Percentiles rank a stretch among this genome's conserved stretches.
These are phyloP conservation scores for Megalops atlanticus DNA, from an alignment of 2,113 vertebrate species.

Conservation along the genomic window DNA sequence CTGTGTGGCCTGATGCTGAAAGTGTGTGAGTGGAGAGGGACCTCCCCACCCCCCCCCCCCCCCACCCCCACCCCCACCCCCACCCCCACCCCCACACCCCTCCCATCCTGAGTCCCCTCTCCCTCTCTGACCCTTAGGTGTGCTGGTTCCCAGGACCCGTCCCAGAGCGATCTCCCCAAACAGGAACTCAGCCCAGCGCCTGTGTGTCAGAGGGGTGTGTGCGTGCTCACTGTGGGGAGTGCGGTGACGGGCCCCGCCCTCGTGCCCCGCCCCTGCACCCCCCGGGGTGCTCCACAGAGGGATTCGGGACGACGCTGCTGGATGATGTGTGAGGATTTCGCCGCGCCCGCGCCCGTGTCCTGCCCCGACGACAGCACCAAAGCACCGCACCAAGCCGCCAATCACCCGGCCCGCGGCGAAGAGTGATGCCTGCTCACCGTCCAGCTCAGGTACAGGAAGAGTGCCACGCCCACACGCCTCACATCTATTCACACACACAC, in stretches of 20 bases:
- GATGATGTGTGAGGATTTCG: conserved; percentile 60
- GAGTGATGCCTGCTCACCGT: conserved; percentile 60
- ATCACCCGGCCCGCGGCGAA: conserved; percentile 50
- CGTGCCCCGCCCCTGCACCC: too few relatives aligned
- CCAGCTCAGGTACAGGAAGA: conserved; percentile 59
- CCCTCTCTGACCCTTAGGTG: conserved; percentile 39
- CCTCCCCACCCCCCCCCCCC: too few relatives aligned
- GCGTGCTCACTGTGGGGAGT: conserved; percentile 45
- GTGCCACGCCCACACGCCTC: too few relatives aligned
- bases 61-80: too few relatives aligned
- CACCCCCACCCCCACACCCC: too few relatives aligned
- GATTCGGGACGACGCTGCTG: conserved; percentile 61
- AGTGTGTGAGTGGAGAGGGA: too few relatives aligned
- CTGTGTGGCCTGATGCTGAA: too few relatives aligned
- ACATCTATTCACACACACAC: too few relatives aligned
- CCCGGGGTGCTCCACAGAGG: conserved; percentile 55
- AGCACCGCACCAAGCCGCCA: conserved; percentile 41
- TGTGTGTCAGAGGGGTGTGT: conserved; percentile 49
- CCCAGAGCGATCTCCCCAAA: conserved; percentile 46
- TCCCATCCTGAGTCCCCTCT: too few relatives aligned
- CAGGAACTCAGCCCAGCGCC: conserved; percentile 48
- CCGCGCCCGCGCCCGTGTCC: conserved; percentile 60
- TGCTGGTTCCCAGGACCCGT: conserved; percentile 42
- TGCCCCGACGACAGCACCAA: conserved; percentile 39
- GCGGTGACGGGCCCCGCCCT: conserved; percentile 57